These are phyloP conservation scores for Chymomyza procnemis DNA, from an alignment of 2,888 invertebrate genomes.

Conservation along the genomic window DNA sequence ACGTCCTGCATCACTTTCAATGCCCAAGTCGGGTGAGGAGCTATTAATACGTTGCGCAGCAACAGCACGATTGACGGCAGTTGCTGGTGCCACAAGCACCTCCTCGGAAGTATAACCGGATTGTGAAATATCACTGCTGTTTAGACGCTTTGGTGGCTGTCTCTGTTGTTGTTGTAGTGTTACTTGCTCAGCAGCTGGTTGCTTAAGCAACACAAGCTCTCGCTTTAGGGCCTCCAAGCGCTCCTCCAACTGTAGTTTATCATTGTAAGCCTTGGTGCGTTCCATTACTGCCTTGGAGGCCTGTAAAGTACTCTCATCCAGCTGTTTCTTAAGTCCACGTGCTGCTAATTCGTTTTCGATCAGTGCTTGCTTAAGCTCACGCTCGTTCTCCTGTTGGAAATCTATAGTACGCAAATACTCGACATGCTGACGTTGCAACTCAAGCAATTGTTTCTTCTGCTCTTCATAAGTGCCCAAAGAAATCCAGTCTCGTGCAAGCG, in stretches of 20 bases:
- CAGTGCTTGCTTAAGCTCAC: conserved; percentile 76
- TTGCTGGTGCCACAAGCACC: conserved; percentile 70
- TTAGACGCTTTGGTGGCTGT: conserved; percentile 64
- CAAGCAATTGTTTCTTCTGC: conserved; percentile 79
- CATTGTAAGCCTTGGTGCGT: conserved; percentile 85
- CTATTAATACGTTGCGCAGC: conserved; percentile 76
- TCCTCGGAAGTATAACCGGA: conserved; percentile 80
- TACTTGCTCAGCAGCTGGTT: conserved; percentile 19
- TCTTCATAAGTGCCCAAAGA: conserved; percentile 81
- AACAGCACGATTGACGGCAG: conserved; percentile 20
- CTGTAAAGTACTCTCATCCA: conserved; percentile 86
- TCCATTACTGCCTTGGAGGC: conserved; percentile 87
- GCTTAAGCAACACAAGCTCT: conserved; percentile 54
- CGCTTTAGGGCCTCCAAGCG: conserved; percentile 63
- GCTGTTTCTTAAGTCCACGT: conserved; percentile 82
- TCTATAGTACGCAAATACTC: conserved; percentile 77
- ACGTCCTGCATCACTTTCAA: conserved; percentile 88
- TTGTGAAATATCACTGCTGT: conserved; percentile 72
- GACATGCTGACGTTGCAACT: conserved; percentile 78
- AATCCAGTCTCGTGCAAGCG: conserved; percentile 80
- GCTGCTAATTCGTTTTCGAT: conserved; percentile 80
- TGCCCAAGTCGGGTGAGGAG: conserved; percentile 92
- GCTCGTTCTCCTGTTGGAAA: conserved; percentile 78
- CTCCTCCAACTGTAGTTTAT: conserved; percentile 83
- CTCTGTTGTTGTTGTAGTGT: conserved; percentile 37